phyloP scores from a whole-genome alignment of 1,140 invertebrate genomes.

The Pygmarrhopalites habei region DNA sequence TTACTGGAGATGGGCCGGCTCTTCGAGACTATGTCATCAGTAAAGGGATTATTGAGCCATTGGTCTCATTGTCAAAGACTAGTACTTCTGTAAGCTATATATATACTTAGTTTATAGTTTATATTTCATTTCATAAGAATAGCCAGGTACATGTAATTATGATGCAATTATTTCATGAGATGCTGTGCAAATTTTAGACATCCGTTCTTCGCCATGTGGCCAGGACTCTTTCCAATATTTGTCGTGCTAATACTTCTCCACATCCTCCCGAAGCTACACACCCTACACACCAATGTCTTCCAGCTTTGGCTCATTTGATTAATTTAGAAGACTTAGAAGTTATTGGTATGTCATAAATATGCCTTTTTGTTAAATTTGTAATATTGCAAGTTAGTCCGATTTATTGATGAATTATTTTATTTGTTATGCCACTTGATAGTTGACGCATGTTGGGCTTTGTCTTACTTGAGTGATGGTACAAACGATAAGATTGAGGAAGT shows the following conservation, averaged over 20 bases:
- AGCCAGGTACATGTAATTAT: too few species aligned
- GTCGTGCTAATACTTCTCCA: slow-evolving; percentile 82
- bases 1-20: slow-evolving; percentile 13
- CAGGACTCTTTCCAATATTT: slow-evolving; percentile 89
- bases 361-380: too few species aligned
- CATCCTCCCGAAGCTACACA: slow-evolving; percentile 65
- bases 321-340: slow-evolving; percentile 66
- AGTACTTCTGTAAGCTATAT: slow-evolving; percentile 37
- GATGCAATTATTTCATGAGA: too few species aligned
- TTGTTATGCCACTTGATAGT: slow-evolving; percentile 47
- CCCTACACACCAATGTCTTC: slow-evolving; percentile 74
- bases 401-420: too few species aligned
- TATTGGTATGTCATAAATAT: slow-evolving; percentile 51
- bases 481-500: slow-evolving; percentile 78
- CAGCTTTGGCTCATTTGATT: slow-evolving; percentile 70
- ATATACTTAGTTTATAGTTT: too few species aligned
- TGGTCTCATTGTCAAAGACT: slow-evolving; percentile 41
- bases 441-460: slow-evolving; percentile 94
- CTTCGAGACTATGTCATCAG: slow-evolving; percentile 23
- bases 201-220: slow-evolving; percentile 60
- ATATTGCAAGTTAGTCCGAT: too few species aligned
- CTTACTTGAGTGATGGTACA: slow-evolving; percentile 88
- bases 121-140: too few species aligned
- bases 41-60: slow-evolving; percentile 41
- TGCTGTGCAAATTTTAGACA: too few species aligned